phyloP scores from a whole-genome alignment of 2,797 vertebrate species.

The Astyanax mexicanus region DNA sequence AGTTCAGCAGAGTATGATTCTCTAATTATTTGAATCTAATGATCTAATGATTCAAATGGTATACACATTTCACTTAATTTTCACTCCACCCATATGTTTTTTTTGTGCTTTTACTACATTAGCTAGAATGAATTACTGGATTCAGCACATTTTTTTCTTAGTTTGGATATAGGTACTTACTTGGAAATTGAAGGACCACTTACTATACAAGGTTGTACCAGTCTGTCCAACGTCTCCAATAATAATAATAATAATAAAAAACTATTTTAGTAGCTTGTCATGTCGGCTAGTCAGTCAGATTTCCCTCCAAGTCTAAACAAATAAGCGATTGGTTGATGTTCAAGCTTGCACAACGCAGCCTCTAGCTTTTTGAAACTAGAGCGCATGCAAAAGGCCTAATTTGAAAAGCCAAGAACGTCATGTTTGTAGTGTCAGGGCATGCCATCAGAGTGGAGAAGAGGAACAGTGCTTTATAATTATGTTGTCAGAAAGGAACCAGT shows the following conservation, averaged over 20 bases:
- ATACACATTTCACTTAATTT: not conserved
- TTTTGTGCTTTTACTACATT: not conserved
- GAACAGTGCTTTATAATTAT: slow-evolving; percentile 75
- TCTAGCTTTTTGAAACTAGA: slow-evolving; percentile 59
- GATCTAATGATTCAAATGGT: not conserved
- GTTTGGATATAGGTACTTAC: too few species aligned
- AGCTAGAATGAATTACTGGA: not conserved
- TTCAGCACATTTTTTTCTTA: too few species aligned
- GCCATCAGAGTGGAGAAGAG: slow-evolving; percentile 67
- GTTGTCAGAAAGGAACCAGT: slow-evolving; percentile 64
- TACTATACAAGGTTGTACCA: not conserved
- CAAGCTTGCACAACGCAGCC: slow-evolving; percentile 47
- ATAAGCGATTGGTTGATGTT: slow-evolving; percentile 54
- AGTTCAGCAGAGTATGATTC: not conserved
- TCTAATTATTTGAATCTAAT: too few species aligned
- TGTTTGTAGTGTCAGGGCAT: slow-evolving; percentile 67
- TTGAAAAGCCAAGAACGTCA: slow-evolving; percentile 52
- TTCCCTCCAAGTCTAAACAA: not conserved
- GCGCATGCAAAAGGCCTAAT: slow-evolving; percentile 49
- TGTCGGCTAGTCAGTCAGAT: not conserved
- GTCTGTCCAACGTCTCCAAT: not conserved
- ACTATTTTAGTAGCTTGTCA: not conserved
- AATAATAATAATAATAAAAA: too few species aligned
- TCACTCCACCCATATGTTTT: not conserved
- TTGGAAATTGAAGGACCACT: too few species aligned